Base-by-base conservation (phyloP, 2,797 vertebrate species). In the Hypotaenidia philippensis region DNA sequence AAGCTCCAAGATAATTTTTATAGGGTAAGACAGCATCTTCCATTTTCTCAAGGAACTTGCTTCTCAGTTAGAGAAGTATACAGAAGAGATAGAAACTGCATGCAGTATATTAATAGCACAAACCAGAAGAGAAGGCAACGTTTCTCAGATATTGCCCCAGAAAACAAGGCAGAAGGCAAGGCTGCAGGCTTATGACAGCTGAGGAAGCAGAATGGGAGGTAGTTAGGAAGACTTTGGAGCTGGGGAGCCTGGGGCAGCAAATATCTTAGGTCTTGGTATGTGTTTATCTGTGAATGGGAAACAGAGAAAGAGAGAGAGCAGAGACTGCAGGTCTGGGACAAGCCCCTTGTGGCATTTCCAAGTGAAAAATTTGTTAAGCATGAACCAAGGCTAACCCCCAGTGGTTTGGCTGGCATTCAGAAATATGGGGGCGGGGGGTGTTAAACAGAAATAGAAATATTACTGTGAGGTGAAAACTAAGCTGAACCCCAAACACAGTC, bases 331-430 rank as follows among this genome's bases (percentile, higher is more conserved):
- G 29, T 70, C 70, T 81, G 21, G 56, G 16, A 41, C 18, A 78
- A 92, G 31, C 47, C 45, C 41, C 52, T 78, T 84, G 63, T 60
- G 56, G 36, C 47, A 69, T 29, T 57, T 88, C n/a, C 49, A 20
- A 70, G n/a, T 3, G 9, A 85, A 90, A 85, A 31, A 44, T 41
- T 65, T 70, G 38, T 41, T 25, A 61, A 74, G 31, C 52, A 41
- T 55, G 76, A 94, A 90, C n/a, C 22, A 70, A 78, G 52, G 56
- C 56, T 69, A 92, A 74, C 6, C 12, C 19, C 34, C 29, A 50
- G 53, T 53, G 34, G 34, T 31, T 82, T 92, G 79, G 64, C 57
- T 88, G 69, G 61, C 29, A 49, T 75, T 34, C 71, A 92, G 75
- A 79, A 80, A 72, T 74, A 76, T 0, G 3, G 45, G 38, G 11